Percentiles rank a stretch among this genome's conserved stretches.
Evolutionary conservation across 2,797 vertebrate species (phyloP).

Genomic region (Carduelis carduelis): DNA sequence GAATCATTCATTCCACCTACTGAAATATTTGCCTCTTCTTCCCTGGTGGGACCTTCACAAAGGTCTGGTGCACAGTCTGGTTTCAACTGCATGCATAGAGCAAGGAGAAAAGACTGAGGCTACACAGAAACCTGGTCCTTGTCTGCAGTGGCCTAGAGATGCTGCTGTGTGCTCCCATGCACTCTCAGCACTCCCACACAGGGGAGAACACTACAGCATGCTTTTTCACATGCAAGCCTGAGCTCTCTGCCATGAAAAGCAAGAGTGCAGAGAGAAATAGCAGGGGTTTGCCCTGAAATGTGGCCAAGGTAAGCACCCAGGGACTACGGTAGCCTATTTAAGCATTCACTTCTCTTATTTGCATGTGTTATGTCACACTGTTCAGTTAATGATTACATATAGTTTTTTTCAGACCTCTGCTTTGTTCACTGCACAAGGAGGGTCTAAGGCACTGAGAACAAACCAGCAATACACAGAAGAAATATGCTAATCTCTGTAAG

Average conservation of each 20-base stretch:
- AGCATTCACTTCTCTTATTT: background rate
- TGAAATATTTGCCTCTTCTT: background rate
- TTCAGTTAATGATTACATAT: background rate
- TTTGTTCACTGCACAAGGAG: background rate
- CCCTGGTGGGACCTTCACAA: background rate
- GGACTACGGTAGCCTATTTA: background rate
- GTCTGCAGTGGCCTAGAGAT: background rate
- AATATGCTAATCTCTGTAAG: background rate
- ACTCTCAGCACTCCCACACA: rapidly evolving
- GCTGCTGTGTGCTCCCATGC: background rate
- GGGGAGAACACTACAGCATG: rapidly evolving
- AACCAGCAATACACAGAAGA: background rate
- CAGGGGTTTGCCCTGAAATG: background rate
- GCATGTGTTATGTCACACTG: background rate
- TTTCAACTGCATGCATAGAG: rapidly evolving
- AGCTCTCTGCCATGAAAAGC: background rate
- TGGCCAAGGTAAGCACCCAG: background rate
- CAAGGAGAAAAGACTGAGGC: background rate
- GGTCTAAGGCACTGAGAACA: background rate
- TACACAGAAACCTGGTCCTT: rapidly evolving
- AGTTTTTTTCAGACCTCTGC: background rate
- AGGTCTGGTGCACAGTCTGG: background rate
- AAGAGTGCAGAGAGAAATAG: background rate
- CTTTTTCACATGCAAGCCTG: background rate
- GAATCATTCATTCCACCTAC: background rate